Percentiles rank a stretch among this genome's conserved stretches.
phyloP scores from a whole-genome alignment of 2,113 vertebrate genomes.

The Gopherus flavomarginatus region DNA sequence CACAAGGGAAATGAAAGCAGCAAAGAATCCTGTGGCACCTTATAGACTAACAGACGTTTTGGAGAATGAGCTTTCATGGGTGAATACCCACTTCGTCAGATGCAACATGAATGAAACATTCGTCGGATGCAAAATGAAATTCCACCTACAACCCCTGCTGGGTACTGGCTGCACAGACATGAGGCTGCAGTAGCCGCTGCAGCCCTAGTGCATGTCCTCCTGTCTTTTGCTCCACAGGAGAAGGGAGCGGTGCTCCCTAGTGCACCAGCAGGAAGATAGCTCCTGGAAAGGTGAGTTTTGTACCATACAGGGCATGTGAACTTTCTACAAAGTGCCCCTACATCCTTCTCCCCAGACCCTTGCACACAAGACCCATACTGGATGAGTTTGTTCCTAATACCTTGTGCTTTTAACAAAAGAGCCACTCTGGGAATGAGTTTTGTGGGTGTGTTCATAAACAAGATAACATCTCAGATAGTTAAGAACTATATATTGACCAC shows the following conservation, averaged over 20 bases:
- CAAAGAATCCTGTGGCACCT: too few relatives aligned
- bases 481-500: not conserved
- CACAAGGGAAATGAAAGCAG: not conserved
- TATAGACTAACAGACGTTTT: too few relatives aligned
- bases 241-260: not conserved
- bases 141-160: not conserved
- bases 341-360: not conserved
- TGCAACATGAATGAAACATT: too few relatives aligned
- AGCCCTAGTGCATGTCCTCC: slow-evolving; percentile 23
- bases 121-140: not conserved
- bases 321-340: not conserved
- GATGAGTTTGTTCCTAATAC: not conserved
- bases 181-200: slow-evolving; percentile 27
- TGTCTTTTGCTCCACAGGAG: too few relatives aligned
- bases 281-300: not conserved
- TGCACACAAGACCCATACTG: not conserved
- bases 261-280: not conserved
- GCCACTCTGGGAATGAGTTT: not conserved
- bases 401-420: not conserved
- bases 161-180: slow-evolving; percentile 26
- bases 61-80: too few relatives aligned
- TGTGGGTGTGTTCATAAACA: not conserved
- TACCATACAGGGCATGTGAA: not conserved
- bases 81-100: too few relatives aligned
- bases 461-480: not conserved